Evolutionary conservation across 2,113 vertebrate genomes (phyloP).

Genomic region (Hippocampus guttulatus): DNA sequence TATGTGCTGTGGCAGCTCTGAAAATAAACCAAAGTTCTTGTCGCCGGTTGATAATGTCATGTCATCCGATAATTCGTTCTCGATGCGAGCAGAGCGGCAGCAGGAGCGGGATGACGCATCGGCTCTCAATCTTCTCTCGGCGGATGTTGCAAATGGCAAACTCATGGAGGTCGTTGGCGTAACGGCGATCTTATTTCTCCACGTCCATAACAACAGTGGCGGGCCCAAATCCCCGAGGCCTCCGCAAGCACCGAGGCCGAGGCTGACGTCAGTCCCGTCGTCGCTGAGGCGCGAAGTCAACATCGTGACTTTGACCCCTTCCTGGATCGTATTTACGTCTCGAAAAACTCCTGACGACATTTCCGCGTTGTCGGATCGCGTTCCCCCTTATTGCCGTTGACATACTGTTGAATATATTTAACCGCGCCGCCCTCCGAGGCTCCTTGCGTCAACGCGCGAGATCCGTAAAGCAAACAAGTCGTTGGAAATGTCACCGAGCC

Average conservation of each 20-base stretch:
- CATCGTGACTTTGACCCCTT: not conserved
- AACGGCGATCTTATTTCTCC: not conserved
- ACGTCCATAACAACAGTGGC: not conserved
- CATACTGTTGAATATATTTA: too few relatives aligned
- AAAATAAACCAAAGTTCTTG: too few relatives aligned
- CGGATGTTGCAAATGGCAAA: not conserved
- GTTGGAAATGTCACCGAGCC: conserved; percentile 25
- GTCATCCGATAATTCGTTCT: not conserved
- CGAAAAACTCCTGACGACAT: not conserved
- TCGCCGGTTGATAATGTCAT: not conserved
- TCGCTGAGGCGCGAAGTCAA: not conserved
- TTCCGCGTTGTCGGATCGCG: not conserved
- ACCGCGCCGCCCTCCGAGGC: too few relatives aligned
- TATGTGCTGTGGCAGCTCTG: not conserved
- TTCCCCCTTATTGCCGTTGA: too few relatives aligned
- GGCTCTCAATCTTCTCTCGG: not conserved
- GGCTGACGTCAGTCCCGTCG: not conserved
- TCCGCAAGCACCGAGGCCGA: not conserved
- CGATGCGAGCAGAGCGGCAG: not conserved
- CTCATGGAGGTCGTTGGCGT: not conserved
- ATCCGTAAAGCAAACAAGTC: conserved; percentile 1
- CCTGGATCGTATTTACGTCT: not conserved
- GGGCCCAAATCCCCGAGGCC: not conserved
- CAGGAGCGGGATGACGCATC: not conserved
- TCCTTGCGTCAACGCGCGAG: not conserved